phyloP scores from a whole-genome alignment of 2,113 vertebrate genomes.

The Pelmatolapia mariae region DNA sequence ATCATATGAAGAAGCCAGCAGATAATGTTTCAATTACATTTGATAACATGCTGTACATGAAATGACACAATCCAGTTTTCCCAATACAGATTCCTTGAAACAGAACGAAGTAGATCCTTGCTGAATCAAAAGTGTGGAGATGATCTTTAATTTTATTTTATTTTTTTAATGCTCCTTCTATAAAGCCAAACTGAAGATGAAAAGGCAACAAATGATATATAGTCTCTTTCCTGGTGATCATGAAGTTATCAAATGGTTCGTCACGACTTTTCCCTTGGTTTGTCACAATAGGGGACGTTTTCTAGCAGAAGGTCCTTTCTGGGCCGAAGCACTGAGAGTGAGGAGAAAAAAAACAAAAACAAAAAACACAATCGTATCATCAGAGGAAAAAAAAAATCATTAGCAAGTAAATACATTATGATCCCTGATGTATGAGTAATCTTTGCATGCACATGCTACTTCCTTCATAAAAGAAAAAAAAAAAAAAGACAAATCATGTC shows the following conservation, averaged over 20 bases:
- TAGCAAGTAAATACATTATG: neutral
- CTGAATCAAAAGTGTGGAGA: neutral
- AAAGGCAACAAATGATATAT: neutral
- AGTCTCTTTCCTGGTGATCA: neutral
- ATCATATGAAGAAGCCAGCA: neutral
- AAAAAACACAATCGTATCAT: neutral
- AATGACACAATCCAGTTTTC: neutral
- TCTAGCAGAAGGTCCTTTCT: constrained; percentile 65
- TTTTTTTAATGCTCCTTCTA: neutral
- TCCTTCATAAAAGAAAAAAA: neutral
- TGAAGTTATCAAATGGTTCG: neutral
- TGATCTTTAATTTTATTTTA: neutral
- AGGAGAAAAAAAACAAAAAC: neutral
- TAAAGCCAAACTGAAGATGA: neutral
- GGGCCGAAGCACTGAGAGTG: constrained; percentile 53
- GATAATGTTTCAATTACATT: neutral
- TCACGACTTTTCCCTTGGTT: constrained; percentile 65
- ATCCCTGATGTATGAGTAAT: neutral
- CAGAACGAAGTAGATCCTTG: neutral
- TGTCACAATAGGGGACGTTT: constrained; percentile 73
- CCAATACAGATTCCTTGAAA: neutral
- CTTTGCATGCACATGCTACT: neutral
- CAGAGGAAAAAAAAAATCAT: accelerated
- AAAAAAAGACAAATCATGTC: neutral
- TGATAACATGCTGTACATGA: neutral